Evolutionary conservation across 1,140 invertebrate species (phyloP), one percentile per base, ranked within the genome.

Genomic region (Hypsibius dujardini): DNA sequence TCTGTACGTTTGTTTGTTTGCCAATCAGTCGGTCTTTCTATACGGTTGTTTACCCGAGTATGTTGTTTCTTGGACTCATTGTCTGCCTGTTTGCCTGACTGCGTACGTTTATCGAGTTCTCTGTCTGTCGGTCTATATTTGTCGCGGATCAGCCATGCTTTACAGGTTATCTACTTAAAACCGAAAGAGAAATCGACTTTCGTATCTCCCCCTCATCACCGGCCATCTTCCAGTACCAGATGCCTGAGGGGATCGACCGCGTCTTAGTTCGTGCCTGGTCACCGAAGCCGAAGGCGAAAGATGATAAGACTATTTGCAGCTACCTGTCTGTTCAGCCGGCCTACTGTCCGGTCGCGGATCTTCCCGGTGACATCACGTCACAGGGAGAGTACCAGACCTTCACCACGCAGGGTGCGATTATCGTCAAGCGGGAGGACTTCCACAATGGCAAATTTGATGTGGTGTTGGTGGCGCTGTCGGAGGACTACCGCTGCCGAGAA

Each of bases 401-500:
- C 62, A 67, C 62, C 3, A 67, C 62, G 3, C 42, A 3, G 3
- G 62, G 7, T 3, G 62, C 7, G 3, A 42, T 67, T 42, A 3
- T 67, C 3, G 42, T 67, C 7, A 67, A 67, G 45, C 7, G 42
- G 62, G 80, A 82, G 70, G 81, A 83, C 71, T 88, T 86, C 77
- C 86, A 86, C 1, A 74, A 82, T 67, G 87, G 70, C 0, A 73
- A 88, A 7, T 88, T 91, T 78, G 91, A 87, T 79, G 83, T 91
- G 59, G 87, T 91, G 1, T 84, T 91, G 74, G 87, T 90, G 28
- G 85, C 89, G 70, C 87, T 90, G 80, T 84, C 85, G 0, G 85
- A 86, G 70, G 87, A 91, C 75, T 82, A 80, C 1, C 85, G 86
- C 72, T 92, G 90, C n/a, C n/a, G n/a, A n/a, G n/a, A n/a, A n/a